Conservation (phyloP, 2,113 vertebrate species). For the Coregonus clupeaformis region DNA sequence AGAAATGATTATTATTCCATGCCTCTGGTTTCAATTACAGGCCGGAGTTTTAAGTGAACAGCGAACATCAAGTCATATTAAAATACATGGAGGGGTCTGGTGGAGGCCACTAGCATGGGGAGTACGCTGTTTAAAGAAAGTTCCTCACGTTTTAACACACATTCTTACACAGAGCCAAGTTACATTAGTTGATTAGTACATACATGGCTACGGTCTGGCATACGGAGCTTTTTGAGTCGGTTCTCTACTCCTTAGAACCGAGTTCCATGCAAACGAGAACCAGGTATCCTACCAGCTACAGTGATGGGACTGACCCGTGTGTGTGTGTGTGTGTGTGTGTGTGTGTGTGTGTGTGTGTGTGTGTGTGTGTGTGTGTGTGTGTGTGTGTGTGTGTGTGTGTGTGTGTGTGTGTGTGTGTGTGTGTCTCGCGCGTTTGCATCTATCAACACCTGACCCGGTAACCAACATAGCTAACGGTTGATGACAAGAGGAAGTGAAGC, state of each 20-base stretch:
- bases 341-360: too few relatives aligned
- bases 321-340: too few relatives aligned
- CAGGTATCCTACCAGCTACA: conserved; percentile 45
- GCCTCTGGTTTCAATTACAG: conserved; percentile 66
- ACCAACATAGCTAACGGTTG: conserved; percentile 28
- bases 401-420: conserved; percentile 11
- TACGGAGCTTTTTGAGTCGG: conserved; percentile 42
- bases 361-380: too few relatives aligned
- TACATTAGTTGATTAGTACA: conserved; percentile 66
- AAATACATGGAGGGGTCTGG: conserved; percentile 63
- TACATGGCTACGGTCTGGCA: conserved; percentile 32
- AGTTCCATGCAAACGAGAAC: conserved; percentile 53
- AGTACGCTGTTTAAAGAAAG: conserved; percentile 70
- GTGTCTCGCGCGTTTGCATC: conserved; percentile 23
- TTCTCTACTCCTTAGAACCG: conserved; percentile 42
- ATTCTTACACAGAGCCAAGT: conserved; percentile 62
- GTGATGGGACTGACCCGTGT: conserved; percentile 22
- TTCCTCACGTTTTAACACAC: conserved; percentile 65
- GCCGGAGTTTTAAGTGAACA: conserved; percentile 56
- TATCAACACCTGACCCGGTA: conserved; percentile 33
- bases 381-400: too few relatives aligned
- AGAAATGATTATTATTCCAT: conserved; percentile 63
- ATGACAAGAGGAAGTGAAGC: conserved; percentile 24
- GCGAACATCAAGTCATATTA: conserved; percentile 73
- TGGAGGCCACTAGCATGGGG: conserved; percentile 45